Base-by-base conservation (phyloP, 2,888 invertebrate genomes). In the Tachystola acroxantha region DNA sequence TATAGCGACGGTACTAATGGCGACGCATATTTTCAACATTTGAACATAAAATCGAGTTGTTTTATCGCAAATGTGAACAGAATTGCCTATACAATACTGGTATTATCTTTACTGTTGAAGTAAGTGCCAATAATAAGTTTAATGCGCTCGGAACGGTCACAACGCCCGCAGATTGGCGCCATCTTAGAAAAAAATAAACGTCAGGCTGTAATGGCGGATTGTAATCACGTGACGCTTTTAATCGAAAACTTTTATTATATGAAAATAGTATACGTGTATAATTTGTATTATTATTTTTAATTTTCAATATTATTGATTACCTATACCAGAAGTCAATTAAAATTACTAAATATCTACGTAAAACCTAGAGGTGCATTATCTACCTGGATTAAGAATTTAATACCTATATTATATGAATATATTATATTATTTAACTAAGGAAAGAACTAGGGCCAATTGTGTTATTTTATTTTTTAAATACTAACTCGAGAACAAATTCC, bases 101-200 rank as follows among this genome's bases (percentile, higher is more conserved):
- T 58, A 70, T 78, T 78, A 81, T 81, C 78, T 80, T 80, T 77
- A 79, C 66, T 67, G 68, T 69, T 58, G 51, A 50, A 71, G 64
- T 80, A 76, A 82, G 73, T 74, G 74, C 66, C 73, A 76, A 78
- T 81, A 80, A 80, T 73, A 74, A 73, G 68, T 79, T 79, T 74
- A 75, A 76, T 73, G 72, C 55, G 56, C 56, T 53, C 57, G 47
- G 43, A 50, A 46, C 49, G 51, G 60, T 45, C 61, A 52, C 59
- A 58, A 49, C 47, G 64, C 62, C 64, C 70, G 68, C 67, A 60
- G 62, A 63, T 64, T 58, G 69, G 58, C 61, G 67, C 57, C 65
- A 60, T 62, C 57, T 72, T 73, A 72, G 66, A 72, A 69, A 69
- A 64, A 60, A 58, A 60, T 37, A 54, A 59, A 48, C 37, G 42